phyloP scores from a whole-genome alignment of 2,113 vertebrate species.

The Quiscalus mexicanus region DNA sequence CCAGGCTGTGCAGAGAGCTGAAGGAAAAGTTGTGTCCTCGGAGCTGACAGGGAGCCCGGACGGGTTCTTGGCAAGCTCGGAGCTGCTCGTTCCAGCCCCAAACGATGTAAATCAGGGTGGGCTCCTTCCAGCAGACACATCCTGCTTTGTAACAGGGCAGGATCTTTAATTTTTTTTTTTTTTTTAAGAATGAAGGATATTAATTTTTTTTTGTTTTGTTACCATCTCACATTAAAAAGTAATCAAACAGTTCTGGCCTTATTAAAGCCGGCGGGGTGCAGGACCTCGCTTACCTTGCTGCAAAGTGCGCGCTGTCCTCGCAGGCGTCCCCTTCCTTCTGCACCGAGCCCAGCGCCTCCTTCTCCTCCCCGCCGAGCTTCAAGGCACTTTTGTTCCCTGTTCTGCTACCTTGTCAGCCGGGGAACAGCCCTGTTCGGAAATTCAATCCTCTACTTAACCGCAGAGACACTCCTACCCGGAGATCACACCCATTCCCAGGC shows the following conservation, averaged over 20 bases:
- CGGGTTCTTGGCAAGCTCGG: background rate
- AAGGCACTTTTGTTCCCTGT: slow-evolving; percentile 29
- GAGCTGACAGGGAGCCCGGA: background rate
- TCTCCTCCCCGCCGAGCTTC: background rate
- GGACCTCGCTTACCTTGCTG: slow-evolving; percentile 26
- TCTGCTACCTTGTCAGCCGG: slow-evolving; percentile 54
- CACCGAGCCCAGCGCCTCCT: background rate
- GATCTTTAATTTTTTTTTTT: background rate
- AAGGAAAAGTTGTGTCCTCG: background rate
- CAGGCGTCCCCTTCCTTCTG: background rate
- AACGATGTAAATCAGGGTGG: background rate
- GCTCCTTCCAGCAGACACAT: background rate
- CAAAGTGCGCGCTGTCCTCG: rapidly evolving
- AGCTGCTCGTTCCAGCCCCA: background rate
- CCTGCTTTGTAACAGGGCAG: background rate
- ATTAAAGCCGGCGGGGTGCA: rapidly evolving
- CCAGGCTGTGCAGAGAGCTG: background rate
- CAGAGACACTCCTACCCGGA: slow-evolving; percentile 56
- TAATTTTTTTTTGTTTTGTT: background rate
- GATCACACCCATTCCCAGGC: slow-evolving; percentile 67
- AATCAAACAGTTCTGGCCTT: background rate
- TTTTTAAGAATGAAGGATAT: background rate
- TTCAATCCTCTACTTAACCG: slow-evolving; percentile 61
- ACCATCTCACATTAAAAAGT: background rate
- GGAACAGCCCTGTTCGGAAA: slow-evolving; percentile 58